Base-by-base conservation (phyloP, 2,113 vertebrate genomes). In the Rhinichthys klamathensis region DNA sequence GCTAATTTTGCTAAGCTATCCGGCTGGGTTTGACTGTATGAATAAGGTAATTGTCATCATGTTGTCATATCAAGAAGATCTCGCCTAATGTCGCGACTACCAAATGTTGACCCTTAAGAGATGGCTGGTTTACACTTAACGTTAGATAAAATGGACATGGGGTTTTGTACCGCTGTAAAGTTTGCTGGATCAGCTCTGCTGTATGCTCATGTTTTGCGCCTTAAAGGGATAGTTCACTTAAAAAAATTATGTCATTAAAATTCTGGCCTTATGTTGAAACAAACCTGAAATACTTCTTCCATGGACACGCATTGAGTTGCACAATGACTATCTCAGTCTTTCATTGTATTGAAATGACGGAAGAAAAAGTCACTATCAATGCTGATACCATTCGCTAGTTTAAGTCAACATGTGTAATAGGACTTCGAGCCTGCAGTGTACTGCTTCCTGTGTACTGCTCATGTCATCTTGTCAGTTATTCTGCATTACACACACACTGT, bases 1-100 rank as follows among this genome's bases (percentile, higher is more conserved):
- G 80, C 80, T 83, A 83, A 58, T 83, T n/a, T 72, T 67, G 81
- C 81, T 83, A 83, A 21, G 81, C 81, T 83, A 83, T 83, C 49
- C 51, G 13, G 13, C 32, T 83, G 67, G 81, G 67, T 41, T 25
- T 70, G 67, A 32, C 63, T 70, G 80, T 72, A 51, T 83, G 65
- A 38, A 58, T 56, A 58, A 70, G 49, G 80, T 41, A 56, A 41
- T 72, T 72, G 49, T 73, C 30, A 44, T 80, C 3, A 41, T 56
- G 63, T 18, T 38, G 54, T 30, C 51, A 61, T 7, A 54, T 79
- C 67, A 83, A 41, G 60, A 44, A 32, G 27, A 69, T 69, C 5
- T 32, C 61, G 5, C 41, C 60, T 13, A 23, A 30, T 49, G 78
- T 65, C 41, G 8, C 25, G 38, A 49, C 56, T 32, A 54, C 35